A percentile compares a stretch with the other conserved stretches of the same genome.
Conservation (phyloP, 2,797 vertebrate genomes). For the Varecia variegata region DNA sequence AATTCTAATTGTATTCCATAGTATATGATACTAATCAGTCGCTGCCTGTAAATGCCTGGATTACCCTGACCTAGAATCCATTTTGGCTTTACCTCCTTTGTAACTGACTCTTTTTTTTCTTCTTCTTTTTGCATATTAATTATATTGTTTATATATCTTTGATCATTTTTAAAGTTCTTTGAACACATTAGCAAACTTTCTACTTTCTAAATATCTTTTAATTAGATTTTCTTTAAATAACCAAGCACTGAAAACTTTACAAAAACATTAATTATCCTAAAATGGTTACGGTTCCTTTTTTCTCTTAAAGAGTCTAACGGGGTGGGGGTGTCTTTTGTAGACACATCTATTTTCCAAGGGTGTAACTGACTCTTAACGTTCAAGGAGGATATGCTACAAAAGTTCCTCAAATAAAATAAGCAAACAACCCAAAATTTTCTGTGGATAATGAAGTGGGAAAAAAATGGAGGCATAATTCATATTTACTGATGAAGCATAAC, state of each 20-base stretch:
- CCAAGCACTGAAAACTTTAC: background rate
- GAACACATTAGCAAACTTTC: background rate
- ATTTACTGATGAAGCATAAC: background rate
- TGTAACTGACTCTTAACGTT: background rate
- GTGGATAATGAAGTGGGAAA: background rate
- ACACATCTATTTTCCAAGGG: background rate
- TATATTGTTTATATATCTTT: background rate
- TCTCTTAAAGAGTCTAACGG: background rate
- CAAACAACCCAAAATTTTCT: fast-evolving
- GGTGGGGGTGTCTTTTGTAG: background rate
- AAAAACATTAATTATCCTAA: conserved; percentile 24
- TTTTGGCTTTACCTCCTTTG: background rate
- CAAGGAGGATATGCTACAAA: background rate
- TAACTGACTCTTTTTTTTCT: background rate
- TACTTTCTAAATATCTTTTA: conserved; percentile 23
- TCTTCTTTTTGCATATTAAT: background rate
- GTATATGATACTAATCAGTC: too few relatives aligned
- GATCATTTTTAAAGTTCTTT: background rate
- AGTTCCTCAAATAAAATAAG: background rate
- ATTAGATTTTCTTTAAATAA: conserved; percentile 49
- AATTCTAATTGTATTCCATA: background rate
- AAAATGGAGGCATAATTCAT: background rate
- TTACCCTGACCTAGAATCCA: background rate
- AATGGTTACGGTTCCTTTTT: conserved; percentile 3
- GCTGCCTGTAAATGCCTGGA: background rate